These are phyloP conservation scores for Mastigias papua DNA, from an alignment of 30 jellyfish, hydroid and myxozoan species.

Conservation along the genomic window DNA sequence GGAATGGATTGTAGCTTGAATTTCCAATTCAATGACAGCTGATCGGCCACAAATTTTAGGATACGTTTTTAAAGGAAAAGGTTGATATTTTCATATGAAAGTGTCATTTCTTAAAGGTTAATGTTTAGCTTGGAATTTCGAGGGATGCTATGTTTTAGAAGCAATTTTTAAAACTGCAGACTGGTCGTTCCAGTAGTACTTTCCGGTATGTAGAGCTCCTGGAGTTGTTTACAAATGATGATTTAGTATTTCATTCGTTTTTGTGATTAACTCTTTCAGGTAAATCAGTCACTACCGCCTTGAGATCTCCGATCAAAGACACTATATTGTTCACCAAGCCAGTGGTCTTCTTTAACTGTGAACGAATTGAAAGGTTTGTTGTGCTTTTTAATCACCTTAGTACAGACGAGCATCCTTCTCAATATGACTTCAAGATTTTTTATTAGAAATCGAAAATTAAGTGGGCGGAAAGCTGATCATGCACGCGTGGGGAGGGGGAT, in stretches of 20 bases:
- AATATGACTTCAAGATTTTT: background rate
- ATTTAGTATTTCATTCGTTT: background rate
- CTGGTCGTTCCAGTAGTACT: background rate
- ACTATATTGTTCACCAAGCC: background rate
- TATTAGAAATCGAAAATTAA: background rate
- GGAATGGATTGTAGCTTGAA: too few relatives aligned
- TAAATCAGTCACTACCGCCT: slow-evolving; percentile 9
- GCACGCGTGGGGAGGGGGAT: too few relatives aligned
- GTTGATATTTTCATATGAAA: too few relatives aligned
- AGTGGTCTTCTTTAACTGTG: slow-evolving; percentile 54
- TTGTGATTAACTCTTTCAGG: background rate
- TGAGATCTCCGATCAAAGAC: slow-evolving; percentile 33
- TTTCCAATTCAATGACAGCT: too few relatives aligned
- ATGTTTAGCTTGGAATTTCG: too few relatives aligned
- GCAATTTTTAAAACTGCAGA: background rate
- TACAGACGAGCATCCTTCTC: background rate
- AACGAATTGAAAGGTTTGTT: slow-evolving; percentile 44
- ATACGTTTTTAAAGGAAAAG: too few relatives aligned
- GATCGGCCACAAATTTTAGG: too few relatives aligned
- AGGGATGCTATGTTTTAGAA: too few relatives aligned
- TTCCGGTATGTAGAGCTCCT: background rate
- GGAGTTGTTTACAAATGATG: background rate
- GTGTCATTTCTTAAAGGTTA: too few relatives aligned
- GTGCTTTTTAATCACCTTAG: background rate
- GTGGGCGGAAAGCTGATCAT: too few relatives aligned